Base-by-base conservation (phyloP, 2,113 vertebrate genomes). In the Lutjanus erythropterus region DNA sequence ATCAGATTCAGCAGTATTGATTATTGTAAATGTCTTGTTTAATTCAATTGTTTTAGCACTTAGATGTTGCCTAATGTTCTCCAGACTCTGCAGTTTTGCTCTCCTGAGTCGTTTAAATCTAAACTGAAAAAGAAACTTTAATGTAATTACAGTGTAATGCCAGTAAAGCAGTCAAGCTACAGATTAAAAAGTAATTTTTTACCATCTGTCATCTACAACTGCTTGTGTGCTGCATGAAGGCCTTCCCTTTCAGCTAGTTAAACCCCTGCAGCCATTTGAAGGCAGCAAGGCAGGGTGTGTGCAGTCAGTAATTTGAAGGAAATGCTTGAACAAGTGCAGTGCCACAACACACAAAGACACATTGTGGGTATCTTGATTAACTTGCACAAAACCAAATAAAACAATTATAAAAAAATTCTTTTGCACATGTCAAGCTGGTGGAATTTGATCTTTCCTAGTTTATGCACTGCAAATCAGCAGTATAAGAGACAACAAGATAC, bases 121-220 rank as follows among this genome's bases (percentile, higher is more conserved):
- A 44, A 56, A 72, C 21, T 19, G 41, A 53, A 35, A 58, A 58
- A 14, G 2, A 23, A 47, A 35, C 42, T 23, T 27, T 37, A 1
- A 25, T 33, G 2, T 75, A 64, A 53, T 39, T 29, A n/a, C n/a
- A 11, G 21, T 5, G 31, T 11, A 18, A 67, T 49, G 18, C 16
- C 29, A 66, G 21, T 58, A 10, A 67, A 46, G 62, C 61, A 66
- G 50, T 46, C 21, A 27, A 21, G 2, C 6, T 58, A 21, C 11
- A 62, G 44, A 52, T 39, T 39, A 49, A 55, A 70, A 27, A 9
- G 21, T 55, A 14, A 2, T 29, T 71, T 23, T 37, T 44, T 23
- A 12, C 25, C 19, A 58, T 58, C 53, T 71, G 68, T 44, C 39
- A 44, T 31, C 52, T 27, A 46, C 70, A 72, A 47, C 42, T 60